phyloP scores from a whole-genome alignment of 2,888 invertebrate species.

The Andrena bucephala region DNA sequence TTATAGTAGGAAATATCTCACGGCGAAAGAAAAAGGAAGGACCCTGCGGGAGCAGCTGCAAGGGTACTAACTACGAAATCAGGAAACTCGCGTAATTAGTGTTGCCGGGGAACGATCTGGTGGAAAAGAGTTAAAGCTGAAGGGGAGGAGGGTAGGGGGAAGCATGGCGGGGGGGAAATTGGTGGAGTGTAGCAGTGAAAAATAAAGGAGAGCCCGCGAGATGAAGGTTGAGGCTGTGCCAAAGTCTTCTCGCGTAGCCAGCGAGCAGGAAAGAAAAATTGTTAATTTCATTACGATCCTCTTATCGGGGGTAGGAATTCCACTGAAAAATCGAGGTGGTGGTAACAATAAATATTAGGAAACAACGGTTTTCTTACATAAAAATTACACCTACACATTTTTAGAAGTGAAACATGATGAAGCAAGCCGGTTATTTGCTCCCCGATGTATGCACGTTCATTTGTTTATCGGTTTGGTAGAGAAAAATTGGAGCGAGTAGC shows the following conservation, averaged over 20 bases:
- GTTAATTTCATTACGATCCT: conserved; percentile 34
- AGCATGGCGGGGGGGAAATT: conserved; percentile 50
- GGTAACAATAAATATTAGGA: neutral
- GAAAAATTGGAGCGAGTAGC: neutral
- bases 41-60: neutral
- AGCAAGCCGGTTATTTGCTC: too few species aligned
- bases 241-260: conserved; percentile 20
- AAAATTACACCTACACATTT: neutral
- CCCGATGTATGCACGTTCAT: neutral
- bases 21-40: neutral
- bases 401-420: neutral
- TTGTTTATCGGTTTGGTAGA: neutral
- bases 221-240: conserved; percentile 44
- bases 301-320: conserved; percentile 8
- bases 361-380: neutral
- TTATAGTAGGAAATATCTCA: neutral
- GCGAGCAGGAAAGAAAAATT: conserved; percentile 22
- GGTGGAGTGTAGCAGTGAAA: conserved; percentile 36
- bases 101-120: conserved; percentile 21
- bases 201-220: conserved; percentile 18
- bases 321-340: neutral
- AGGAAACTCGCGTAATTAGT: conserved; percentile 51
- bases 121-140: conserved; percentile 34
- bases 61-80: conserved; percentile 34
- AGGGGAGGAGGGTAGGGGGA: neutral